These are phyloP conservation scores for Diachasma alloeum DNA, from an alignment of 1,140 invertebrate genomes.

Conservation along the genomic window DNA sequence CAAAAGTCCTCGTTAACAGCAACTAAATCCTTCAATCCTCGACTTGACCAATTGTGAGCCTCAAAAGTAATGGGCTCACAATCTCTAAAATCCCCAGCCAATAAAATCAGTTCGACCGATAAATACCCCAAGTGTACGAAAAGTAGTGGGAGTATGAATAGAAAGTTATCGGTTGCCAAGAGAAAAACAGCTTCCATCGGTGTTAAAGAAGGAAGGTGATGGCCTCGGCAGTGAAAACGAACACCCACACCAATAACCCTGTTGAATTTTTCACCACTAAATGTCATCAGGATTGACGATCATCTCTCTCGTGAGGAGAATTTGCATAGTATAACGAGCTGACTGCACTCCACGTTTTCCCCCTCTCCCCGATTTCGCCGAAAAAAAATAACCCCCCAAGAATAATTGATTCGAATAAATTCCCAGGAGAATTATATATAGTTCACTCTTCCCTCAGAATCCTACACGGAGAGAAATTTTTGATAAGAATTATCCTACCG, in stretches of 20 bases:
- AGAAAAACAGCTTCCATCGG: conserved; percentile 12
- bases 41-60: too few species aligned
- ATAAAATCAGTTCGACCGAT: background rate
- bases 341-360: background rate
- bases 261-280: conserved; percentile 17
- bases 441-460: background rate
- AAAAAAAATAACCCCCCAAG: background rate
- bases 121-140: background rate
- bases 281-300: conserved; percentile 28
- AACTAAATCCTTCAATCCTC: too few species aligned
- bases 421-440: background rate
- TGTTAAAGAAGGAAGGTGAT: conserved; percentile 13
- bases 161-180: background rate
- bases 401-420: background rate
- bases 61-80: too few species aligned
- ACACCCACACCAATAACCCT: conserved; percentile 10
- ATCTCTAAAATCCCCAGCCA: too few species aligned
- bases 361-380: background rate
- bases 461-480: too few species aligned
- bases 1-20: too few species aligned
- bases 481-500: too few species aligned
- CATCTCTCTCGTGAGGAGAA: background rate
- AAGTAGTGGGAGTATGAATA: conserved; percentile 20
- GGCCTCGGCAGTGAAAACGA: conserved; percentile 29
- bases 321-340: conserved; percentile 22